These are phyloP conservation scores for Plutella xylostella DNA, from an alignment of 2,888 invertebrate genomes.

Conservation along the genomic window DNA sequence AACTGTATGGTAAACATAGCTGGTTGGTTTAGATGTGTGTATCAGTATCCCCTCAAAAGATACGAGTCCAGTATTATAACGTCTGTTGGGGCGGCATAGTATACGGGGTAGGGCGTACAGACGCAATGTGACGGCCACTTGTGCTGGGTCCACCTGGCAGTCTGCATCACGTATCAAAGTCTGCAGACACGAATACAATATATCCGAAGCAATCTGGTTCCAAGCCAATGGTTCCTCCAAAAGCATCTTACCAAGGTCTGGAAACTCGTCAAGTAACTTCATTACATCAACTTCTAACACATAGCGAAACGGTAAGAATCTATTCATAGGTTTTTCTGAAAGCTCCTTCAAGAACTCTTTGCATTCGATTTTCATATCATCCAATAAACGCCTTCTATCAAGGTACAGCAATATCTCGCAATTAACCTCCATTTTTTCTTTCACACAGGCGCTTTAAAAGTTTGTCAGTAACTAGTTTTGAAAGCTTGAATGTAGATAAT, in stretches of 20 bases:
- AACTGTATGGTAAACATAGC: slow-evolving; percentile 48
- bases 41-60: slow-evolving; percentile 37
- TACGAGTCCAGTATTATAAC: slow-evolving; percentile 32
- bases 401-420: slow-evolving; percentile 47
- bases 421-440: slow-evolving; percentile 30
- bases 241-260: slow-evolving; percentile 35
- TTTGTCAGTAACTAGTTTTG: too few relatives aligned
- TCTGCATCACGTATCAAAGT: slow-evolving; percentile 24
- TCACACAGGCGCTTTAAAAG: too few relatives aligned
- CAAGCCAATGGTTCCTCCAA: slow-evolving; percentile 43
- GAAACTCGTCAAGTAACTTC: slow-evolving; percentile 36
- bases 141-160: slow-evolving; percentile 28
- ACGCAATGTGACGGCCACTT: slow-evolving; percentile 39
- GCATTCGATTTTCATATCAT: slow-evolving; percentile 35
- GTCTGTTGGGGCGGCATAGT: slow-evolving; percentile 24
- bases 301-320: slow-evolving; percentile 47
- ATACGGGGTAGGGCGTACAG: slow-evolving; percentile 34
- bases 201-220: slow-evolving; percentile 35
- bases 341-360: slow-evolving; percentile 32
- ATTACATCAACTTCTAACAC: slow-evolving; percentile 45
- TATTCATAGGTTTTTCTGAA: slow-evolving; percentile 29
- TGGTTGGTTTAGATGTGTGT: slow-evolving; percentile 35
- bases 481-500: too few relatives aligned
- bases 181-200: slow-evolving; percentile 42
- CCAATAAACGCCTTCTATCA: slow-evolving; percentile 37